phyloP scores from a whole-genome alignment of 2,113 vertebrate species.

The Hippocampus guttulatus region DNA sequence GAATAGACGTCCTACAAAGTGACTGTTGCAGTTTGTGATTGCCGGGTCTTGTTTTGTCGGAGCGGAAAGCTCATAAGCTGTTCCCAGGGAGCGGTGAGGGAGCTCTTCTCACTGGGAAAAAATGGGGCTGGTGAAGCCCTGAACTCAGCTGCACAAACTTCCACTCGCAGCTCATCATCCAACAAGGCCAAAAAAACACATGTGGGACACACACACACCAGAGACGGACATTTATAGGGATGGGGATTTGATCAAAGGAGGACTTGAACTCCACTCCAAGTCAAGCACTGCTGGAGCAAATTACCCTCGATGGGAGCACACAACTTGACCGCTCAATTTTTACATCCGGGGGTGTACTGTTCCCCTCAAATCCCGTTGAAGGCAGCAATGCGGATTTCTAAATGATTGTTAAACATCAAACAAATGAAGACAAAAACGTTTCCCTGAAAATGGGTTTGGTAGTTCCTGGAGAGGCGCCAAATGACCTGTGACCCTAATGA shows the following conservation, averaged over 20 bases:
- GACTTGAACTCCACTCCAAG: slow-evolving; percentile 18
- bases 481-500: no score
- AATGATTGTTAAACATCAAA: no score
- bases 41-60: slow-evolving; percentile 24
- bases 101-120: slow-evolving; percentile 35
- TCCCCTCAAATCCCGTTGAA: not conserved
- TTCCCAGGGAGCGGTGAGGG: slow-evolving; percentile 43
- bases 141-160: slow-evolving; percentile 68
- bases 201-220: slow-evolving; percentile 48
- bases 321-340: not conserved
- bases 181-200: slow-evolving; percentile 54
- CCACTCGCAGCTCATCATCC: slow-evolving; percentile 46
- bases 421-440: no score
- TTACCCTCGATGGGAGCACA: not conserved
- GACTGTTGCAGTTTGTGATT: slow-evolving; percentile 36
- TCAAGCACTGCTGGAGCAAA: not conserved
- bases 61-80: slow-evolving; percentile 12
- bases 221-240: slow-evolving; percentile 24
- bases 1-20: slow-evolving; percentile 37
- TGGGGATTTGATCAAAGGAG: slow-evolving; percentile 16
- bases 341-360: not conserved
- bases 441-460: no score
- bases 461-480: no score
- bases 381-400: not conserved
- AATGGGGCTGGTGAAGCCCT: slow-evolving; percentile 18